These are phyloP conservation scores for Acanthochromis polyacanthus DNA, from an alignment of 2,113 vertebrate genomes.

Conservation along the genomic window DNA sequence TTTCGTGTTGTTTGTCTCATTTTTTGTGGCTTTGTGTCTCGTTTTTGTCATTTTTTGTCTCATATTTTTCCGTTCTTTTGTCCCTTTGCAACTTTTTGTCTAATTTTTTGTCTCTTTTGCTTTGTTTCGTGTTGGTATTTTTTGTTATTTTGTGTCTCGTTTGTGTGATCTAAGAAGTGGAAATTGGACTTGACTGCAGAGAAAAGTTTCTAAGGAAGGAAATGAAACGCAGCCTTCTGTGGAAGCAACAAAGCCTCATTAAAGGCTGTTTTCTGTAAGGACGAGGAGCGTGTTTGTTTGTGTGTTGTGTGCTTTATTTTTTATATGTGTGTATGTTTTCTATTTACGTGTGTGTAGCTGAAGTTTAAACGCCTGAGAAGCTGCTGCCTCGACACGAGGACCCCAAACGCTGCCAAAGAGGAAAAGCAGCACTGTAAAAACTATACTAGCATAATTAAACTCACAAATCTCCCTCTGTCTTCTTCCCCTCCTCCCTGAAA, in stretches of 20 bases:
- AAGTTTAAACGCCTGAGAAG: constrained; percentile 57
- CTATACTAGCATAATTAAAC: constrained; percentile 77
- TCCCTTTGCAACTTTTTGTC: too few species aligned
- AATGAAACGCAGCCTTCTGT: constrained; percentile 47
- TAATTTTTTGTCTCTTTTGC: too few species aligned
- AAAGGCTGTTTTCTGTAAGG: constrained; percentile 63
- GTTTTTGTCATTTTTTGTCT: too few species aligned
- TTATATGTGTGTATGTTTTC: constrained; percentile 26
- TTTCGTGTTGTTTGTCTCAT: too few species aligned
- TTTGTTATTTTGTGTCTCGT: too few species aligned
- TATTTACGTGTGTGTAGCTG: constrained; percentile 24
- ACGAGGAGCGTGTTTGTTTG: constrained; percentile 59
- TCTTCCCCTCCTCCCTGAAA: constrained; percentile 47
- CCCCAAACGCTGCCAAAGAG: constrained; percentile 69
- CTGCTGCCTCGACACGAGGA: constrained; percentile 64
- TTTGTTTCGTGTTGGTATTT: too few species aligned
- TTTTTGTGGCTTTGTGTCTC: too few species aligned
- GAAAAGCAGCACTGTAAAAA: constrained; percentile 72
- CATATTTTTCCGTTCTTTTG: too few species aligned
- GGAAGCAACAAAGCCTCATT: constrained; percentile 59
- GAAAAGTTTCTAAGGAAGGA: constrained; percentile 52
- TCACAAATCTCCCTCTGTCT: constrained; percentile 74
- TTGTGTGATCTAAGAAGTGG: too few species aligned
- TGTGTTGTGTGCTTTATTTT: constrained; percentile 36
- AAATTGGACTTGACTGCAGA: constrained; percentile 51